Conservation (phyloP, 2,113 vertebrate species). For the Anarhynchus alexandrinus region DNA sequence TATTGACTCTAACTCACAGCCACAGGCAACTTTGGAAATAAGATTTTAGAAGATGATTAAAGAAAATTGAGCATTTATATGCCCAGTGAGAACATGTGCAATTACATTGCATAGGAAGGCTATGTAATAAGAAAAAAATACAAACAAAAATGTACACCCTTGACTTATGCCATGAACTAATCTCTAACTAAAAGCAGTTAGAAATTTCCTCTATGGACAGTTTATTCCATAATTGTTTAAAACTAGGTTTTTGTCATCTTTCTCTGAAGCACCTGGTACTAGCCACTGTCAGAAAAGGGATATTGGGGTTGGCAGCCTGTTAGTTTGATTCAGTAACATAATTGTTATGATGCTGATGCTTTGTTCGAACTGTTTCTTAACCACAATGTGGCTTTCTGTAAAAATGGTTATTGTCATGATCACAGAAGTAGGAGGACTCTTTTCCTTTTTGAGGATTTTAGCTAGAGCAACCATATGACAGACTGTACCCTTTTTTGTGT, state of each 20-base stretch:
- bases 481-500: background rate
- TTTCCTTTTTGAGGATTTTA: background rate
- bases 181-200: background rate
- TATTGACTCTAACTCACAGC: background rate
- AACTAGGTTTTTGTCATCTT: background rate
- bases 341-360: background rate
- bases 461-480: background rate
- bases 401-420: slow-evolving; percentile 1
- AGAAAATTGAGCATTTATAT: background rate
- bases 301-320: background rate
- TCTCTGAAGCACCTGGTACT: background rate
- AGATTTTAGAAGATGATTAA: background rate
- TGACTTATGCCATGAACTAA: background rate
- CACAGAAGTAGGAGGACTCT: background rate
- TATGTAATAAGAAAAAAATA: background rate
- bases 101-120: background rate
- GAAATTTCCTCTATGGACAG: background rate
- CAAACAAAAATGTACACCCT: background rate
- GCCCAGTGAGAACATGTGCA: background rate
- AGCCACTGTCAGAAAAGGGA: background rate
- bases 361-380: background rate
- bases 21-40: background rate
- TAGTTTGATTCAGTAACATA: background rate
- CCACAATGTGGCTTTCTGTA: background rate
- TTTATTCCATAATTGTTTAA: background rate